Base-by-base conservation (phyloP, 2,888 invertebrate genomes). In the Pomacea canaliculata region DNA sequence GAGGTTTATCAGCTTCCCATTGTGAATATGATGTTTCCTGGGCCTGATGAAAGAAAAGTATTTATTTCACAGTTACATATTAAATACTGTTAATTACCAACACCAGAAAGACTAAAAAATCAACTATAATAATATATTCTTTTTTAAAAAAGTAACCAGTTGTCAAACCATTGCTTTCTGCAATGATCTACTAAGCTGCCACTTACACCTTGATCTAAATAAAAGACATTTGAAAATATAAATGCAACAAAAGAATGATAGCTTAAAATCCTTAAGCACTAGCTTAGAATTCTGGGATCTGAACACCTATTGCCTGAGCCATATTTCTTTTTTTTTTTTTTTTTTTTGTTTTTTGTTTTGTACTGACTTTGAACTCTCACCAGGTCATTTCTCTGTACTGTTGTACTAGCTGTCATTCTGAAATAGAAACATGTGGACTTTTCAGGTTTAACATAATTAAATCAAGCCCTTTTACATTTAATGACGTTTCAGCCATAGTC, bases 1-100 rank as follows among this genome's bases (percentile, higher is more conserved):
- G 83, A n/a, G 88, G 85, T 76, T 82, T 84, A 27, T 89, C 87
- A 27, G 85, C 79, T 71, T 89, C 89, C 85, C 82, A 83, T 73
- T 86, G 80, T 27, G 85, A 76, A 13, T 85, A 77, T 16, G 86
- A 87, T 59, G 83, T 82, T 76, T 85, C 85, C 77, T 82, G 70
- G 7, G 12, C n/a, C 73, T 73, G 19, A 63, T 19, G 10, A 63
- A 63, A 63, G 27, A n/a, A 23, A 19, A 7, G 10, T 4, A 63
- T 19, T 16, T 7, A 12, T 63, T 63, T 23, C 19, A 12, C 63
- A 12, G 19, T 63, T 63, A 12, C 2, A 60, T 19, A 60, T 60
- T 19, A 37, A 37, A 37, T 37, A 37, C 4, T 60, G 60, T n/a
- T 60, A n/a, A 18, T 2, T 60, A 19, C 60, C 60, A 60, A 4